Evolutionary conservation across 2,113 vertebrate species (phyloP).

Genomic region (Morone chrysops): DNA sequence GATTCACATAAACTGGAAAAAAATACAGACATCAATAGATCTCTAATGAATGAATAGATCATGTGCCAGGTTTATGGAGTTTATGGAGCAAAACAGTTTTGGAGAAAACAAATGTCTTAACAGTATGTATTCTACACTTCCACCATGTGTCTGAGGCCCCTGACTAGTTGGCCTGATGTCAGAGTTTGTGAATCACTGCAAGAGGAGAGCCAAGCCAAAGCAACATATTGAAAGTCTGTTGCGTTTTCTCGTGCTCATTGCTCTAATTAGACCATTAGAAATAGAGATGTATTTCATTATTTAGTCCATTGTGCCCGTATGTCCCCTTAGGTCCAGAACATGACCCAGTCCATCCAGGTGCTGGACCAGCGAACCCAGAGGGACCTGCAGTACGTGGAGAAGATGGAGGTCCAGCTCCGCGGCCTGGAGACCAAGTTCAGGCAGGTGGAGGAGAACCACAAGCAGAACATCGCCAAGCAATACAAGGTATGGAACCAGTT

Average conservation of each 20-base stretch:
- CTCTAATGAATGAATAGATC: slow-evolving; percentile 1
- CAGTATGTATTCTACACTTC: slow-evolving; percentile 61
- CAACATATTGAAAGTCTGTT: slow-evolving; percentile 62
- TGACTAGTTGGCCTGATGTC: slow-evolving; percentile 59
- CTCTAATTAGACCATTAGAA: neutral
- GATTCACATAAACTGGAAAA: slow-evolving; percentile 2
- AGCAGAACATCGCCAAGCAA: slow-evolving; percentile 98
- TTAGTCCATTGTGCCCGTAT: neutral
- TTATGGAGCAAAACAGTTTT: slow-evolving; percentile 20
- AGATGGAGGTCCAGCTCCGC: slow-evolving; percentile 98
- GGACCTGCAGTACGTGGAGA: slow-evolving; percentile 97
- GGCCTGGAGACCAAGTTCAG: slow-evolving; percentile 98
- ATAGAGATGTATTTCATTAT: neutral
- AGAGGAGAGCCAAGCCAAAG: slow-evolving; percentile 31
- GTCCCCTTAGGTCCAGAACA: slow-evolving; percentile 95
- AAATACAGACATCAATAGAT: neutral
- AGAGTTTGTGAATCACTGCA: slow-evolving; percentile 56
- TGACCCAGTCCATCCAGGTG: slow-evolving; percentile 99
- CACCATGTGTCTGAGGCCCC: slow-evolving; percentile 61
- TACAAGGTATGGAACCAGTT: slow-evolving; percentile 89
- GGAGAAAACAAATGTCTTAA: slow-evolving; percentile 59
- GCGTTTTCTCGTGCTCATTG: slow-evolving; percentile 4
- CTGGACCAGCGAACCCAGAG: slow-evolving; percentile 97
- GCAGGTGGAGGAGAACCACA: slow-evolving; percentile 98
- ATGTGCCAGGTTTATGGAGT: slow-evolving; percentile 20